Base-by-base conservation (phyloP, 2,888 invertebrate species). In the Drosophila suboccidentalis region DNA sequence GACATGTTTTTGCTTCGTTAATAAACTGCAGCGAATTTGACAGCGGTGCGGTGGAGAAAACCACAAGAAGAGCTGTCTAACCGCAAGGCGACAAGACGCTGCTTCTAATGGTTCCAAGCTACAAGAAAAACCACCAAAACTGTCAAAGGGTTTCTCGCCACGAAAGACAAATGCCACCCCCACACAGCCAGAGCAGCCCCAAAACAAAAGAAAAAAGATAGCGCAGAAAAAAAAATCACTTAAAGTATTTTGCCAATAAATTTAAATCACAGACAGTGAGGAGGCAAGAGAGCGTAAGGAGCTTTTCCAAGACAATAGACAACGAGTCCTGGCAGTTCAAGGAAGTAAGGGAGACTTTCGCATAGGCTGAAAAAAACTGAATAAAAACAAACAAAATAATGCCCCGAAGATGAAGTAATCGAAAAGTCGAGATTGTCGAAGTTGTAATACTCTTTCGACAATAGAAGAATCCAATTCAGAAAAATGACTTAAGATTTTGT, bases 171-270 rank as follows among this genome's bases (percentile, higher is more conserved):
- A 55, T 55, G 50, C 53, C 44, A 17, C 38, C 46, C 39, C 36
- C 54, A 22, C 19, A n/a, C 19, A n/a, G 22, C 39, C 49, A 64
- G 41, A 29, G 22, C 10, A 38, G 59, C n/a, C 17, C 46, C 29
- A 29, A 71, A 65, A 60, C 22, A 55, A 49, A 19, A 13, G 19
- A 19, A 17, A 29, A 15, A 59, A 44, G 8, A 46, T 51, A 50
- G 29, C 49, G 44, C 55, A 44, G 38, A 58, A 41, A 58, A 72
- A 77, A 78, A 76, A 89, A 87, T 88, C 89, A 86, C 86, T 89
- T 89, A 76, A 89, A 90, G 84, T 78, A 90, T 90, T 89, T 90
- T 76, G 78, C 87, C 88, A 89, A 89, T 89, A 89, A 89, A 89
- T 89, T 89, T 90, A 90, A 90, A 88, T 89, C 89, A 87, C 89